Evolutionary conservation across 2,888 invertebrate genomes (phyloP), one percentile per base, ranked within the genome.

Genomic region (Harmothoe impar): DNA sequence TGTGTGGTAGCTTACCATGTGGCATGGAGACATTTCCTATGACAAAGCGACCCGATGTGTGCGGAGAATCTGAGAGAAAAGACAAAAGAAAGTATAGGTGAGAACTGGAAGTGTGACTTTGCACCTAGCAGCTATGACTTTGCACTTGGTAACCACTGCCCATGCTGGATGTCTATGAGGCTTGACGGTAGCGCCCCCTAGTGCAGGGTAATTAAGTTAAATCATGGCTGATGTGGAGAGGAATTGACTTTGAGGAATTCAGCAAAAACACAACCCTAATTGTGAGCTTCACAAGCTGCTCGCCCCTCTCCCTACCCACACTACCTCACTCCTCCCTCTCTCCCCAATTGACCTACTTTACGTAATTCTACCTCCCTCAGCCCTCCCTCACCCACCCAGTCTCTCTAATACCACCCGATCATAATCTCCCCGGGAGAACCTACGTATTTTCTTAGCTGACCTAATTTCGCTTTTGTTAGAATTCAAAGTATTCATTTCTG

Each of bases 1-100:
- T 43, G 43, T 43, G 10, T n/a, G 62, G 3, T 7, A 15, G 33
- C 90, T 90, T 90, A 90, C 90, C 90, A 56, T 90, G 90, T 51
- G 90, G 90, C 90, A 90, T 90, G 15, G 90, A 77, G 78, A 90
- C 81, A 51, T 78, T 90, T 52, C 90, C 90, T n/a, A 90, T 81
- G 31, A 90, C 77, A 51, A 90, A 90, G 33, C 77, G 52, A 20
- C 90, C 90, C 17, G 90, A 78, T 56, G 31, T 43, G 51, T 78
- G 78, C 10, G 90, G 84, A 20, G 78, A 81, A 54, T 90, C 90
- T 90, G 84, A 25, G 72, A 78, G 12, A 89, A 25, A 89, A 20
- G 62, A 54, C 20, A 72, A 72, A 25, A 72, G 72, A 72, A 72
- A 25, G 0, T 25, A 29, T 29, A 29, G 29, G 20, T 62, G 15